phyloP scores from a whole-genome alignment of 2,888 invertebrate species.

The Chalcis sispes region DNA sequence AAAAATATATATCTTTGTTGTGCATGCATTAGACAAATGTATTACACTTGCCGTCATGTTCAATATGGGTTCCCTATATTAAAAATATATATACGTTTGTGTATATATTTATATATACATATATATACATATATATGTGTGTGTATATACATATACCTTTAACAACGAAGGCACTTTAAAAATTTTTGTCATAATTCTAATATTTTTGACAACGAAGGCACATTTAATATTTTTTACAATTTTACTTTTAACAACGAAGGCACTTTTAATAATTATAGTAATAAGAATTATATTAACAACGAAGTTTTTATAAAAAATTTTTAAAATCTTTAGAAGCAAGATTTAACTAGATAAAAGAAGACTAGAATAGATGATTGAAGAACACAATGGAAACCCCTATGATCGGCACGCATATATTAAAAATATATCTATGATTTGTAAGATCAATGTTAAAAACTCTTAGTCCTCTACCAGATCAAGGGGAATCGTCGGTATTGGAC shows the following conservation, averaged over 20 bases:
- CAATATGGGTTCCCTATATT: conserved; percentile 47
- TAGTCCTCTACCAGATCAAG: conserved; percentile 55
- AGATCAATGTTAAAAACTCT: conserved; percentile 46
- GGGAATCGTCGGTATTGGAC: conserved; percentile 53
- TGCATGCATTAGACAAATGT: conserved; percentile 58
- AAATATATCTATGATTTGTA: conserved; percentile 45
- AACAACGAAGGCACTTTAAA: conserved; percentile 52
- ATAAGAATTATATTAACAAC: conserved; percentile 38
- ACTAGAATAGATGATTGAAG: conserved; percentile 50
- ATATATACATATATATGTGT: no score
- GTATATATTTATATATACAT: no score
- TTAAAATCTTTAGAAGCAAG: conserved; percentile 28
- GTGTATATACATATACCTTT: conserved; percentile 39
- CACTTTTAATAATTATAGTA: conserved; percentile 8
- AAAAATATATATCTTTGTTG: conserved; percentile 49
- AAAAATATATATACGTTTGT: no score
- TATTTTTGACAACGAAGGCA: conserved; percentile 52
- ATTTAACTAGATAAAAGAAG: conserved; percentile 45
- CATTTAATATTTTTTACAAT: conserved; percentile 26
- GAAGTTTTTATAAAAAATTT: conserved; percentile 44
- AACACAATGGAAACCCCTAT: conserved; percentile 50
- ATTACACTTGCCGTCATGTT: conserved; percentile 52
- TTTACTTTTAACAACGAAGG: conserved; percentile 51
- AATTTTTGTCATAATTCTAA: conserved; percentile 31
- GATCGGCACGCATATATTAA: conserved; percentile 43